A percentile compares a stretch with the other conserved stretches of the same genome.
These are phyloP conservation scores for Gallinago jamesoni DNA, from an alignment of 2,113 vertebrate species.

Conservation along the genomic window DNA sequence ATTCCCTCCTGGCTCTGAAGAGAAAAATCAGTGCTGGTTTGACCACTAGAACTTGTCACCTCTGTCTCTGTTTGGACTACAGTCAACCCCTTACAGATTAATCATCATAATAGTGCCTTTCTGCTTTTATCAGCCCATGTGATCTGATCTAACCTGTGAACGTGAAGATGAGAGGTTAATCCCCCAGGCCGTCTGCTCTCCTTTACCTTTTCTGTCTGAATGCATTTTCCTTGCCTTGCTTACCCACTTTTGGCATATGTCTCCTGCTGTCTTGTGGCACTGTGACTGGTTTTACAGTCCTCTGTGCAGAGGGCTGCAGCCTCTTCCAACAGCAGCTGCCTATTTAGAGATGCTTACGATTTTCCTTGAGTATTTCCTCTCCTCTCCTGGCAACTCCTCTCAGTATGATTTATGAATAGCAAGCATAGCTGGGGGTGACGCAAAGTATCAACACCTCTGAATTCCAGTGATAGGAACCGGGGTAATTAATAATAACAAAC, in stretches of 20 bases:
- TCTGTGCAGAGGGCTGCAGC: not conserved
- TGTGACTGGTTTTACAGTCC: not conserved
- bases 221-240: not conserved
- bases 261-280: not conserved
- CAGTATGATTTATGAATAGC: constrained; percentile 62
- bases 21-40: not conserved
- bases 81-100: not conserved
- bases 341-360: not conserved
- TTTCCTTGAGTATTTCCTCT: constrained; percentile 31
- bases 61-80: not conserved
- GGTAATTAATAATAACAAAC: constrained; percentile 60
- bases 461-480: constrained; percentile 37
- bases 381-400: constrained; percentile 19
- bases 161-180: not conserved
- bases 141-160: not conserved
- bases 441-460: constrained; percentile 21
- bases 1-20: not conserved
- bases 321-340: not conserved
- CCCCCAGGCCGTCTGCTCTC: not conserved
- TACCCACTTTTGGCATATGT: not conserved
- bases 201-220: not conserved
- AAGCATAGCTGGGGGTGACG: constrained; percentile 44
- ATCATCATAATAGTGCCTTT: not conserved
- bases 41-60: not conserved
- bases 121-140: not conserved